Percentiles rank a stretch among this genome's conserved stretches.
These are phyloP conservation scores for Eufriesea mexicana DNA, from an alignment of 1,140 invertebrate species.

Conservation along the genomic window DNA sequence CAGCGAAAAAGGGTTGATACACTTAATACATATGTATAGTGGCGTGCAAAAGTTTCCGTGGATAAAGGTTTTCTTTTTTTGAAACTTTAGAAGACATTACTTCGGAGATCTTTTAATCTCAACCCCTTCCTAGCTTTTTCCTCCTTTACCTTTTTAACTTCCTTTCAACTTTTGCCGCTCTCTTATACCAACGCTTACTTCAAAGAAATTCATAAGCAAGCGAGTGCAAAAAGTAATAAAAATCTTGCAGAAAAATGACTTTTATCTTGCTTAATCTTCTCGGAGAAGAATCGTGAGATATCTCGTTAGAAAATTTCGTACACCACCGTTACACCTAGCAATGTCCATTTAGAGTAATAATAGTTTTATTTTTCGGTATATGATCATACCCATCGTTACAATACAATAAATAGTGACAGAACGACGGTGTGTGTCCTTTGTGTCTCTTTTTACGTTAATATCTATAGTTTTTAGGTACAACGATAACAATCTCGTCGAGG, in stretches of 20 bases:
- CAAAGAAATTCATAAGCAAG: background rate
- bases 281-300: background rate
- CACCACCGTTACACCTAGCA: background rate
- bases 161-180: background rate
- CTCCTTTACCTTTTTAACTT: background rate
- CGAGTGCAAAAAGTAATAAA: too few species aligned
- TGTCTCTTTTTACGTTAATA: slow-evolving; percentile 47
- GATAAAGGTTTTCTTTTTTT: background rate
- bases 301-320: background rate
- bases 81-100: background rate
- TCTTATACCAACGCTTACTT: background rate
- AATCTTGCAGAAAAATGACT: too few species aligned
- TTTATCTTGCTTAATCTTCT: background rate
- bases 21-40: background rate
- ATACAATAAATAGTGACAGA: slow-evolving; percentile 69
- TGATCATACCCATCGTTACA: slow-evolving; percentile 63
- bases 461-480: slow-evolving; percentile 55
- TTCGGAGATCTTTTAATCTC: background rate
- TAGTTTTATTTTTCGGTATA: slow-evolving; percentile 59
- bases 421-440: slow-evolving; percentile 51
- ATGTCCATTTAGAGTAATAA: slow-evolving; percentile 44
- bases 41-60: background rate
- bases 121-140: background rate
- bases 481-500: slow-evolving; percentile 60
- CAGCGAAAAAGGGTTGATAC: background rate